Base-by-base conservation (phyloP, 2,888 invertebrate genomes). In the Ceraclea dissimilis region DNA sequence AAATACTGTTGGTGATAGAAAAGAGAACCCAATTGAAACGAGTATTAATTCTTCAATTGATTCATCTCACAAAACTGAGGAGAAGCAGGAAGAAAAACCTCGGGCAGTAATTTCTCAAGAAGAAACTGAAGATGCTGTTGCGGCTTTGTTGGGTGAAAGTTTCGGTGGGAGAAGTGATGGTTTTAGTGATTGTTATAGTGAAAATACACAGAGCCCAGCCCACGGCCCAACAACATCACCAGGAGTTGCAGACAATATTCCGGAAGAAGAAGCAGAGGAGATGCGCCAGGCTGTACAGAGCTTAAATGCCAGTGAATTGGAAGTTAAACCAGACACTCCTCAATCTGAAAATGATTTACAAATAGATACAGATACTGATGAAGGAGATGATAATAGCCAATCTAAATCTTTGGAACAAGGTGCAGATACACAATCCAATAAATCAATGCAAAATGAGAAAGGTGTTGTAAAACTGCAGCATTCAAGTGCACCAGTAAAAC, bases 121-220 rank as follows among this genome's bases (percentile, higher is more conserved):
- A 74, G 93, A 93, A 73, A 93, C 93, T 0, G 93, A 90, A 71
- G 92, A 92, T 69, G 93, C 93, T 0, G 93, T 93, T 0, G 92
- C 92, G 8, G 92, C 93, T 1, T 73, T 93, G 22, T 72, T 93
- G 54, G 91, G 90, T 21, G 92, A 92, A 70, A 90, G 91, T 63
- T 91, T 93, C 67, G 87, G 89, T 1, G 85, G 82, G 16, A 79
- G 76, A 66, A 71, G 70, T 51, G 76, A 77, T 55, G 68, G 73
- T 11, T 85, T 84, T 69, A 74, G 75, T 43, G 79, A 76, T 65
- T 78, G 78, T 64, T 79, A 78, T 62, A 79, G 79, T 66, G 79
- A 80, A 65, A 69, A 72, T 51, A 72, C 76, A 64, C 66, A 72
- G 71, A 62, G 68, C 72, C 67, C 69, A 67, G 74, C 68, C 54